Percentiles rank a stretch among this genome's conserved stretches.
These are phyloP conservation scores for Remorina albescens DNA, from an alignment of 2,797 vertebrate genomes.

Conservation along the genomic window DNA sequence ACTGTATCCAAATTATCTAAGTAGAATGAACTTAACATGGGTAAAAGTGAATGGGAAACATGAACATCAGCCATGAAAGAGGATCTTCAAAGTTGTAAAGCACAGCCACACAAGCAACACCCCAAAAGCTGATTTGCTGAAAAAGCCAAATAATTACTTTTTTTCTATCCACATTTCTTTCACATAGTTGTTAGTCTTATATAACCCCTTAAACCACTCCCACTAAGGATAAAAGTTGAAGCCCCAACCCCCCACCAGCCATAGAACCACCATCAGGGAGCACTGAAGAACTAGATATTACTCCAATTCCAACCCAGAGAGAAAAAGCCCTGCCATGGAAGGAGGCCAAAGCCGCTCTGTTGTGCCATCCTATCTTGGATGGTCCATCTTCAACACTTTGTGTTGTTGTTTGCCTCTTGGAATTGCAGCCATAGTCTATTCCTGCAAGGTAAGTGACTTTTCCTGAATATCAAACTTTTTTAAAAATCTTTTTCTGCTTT, in stretches of 20 bases:
- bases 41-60: not conserved
- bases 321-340: conserved; percentile 62
- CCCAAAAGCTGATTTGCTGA: too few relatives aligned
- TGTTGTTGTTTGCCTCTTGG: conserved; percentile 81
- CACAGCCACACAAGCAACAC: not conserved
- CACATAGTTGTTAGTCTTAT: not conserved
- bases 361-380: conserved; percentile 65
- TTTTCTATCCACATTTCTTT: not conserved
- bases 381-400: conserved; percentile 80
- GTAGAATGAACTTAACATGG: not conserved
- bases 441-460: conserved; percentile 68
- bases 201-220: conserved; percentile 48
- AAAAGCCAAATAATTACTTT: too few relatives aligned
- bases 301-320: not conserved
- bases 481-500: not conserved
- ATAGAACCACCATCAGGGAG: conserved; percentile 10
- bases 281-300: not conserved
- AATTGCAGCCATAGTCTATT: conserved; percentile 77
- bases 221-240: conserved; percentile 38
- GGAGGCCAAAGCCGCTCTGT: conserved; percentile 3
- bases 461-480: not conserved
- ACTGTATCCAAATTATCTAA: not conserved
- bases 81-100: not conserved
- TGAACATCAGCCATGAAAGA: not conserved
- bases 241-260: not conserved